These are phyloP conservation scores for Mythimna ferrago DNA, from an alignment of 2,888 invertebrate species.

Conservation along the genomic window DNA sequence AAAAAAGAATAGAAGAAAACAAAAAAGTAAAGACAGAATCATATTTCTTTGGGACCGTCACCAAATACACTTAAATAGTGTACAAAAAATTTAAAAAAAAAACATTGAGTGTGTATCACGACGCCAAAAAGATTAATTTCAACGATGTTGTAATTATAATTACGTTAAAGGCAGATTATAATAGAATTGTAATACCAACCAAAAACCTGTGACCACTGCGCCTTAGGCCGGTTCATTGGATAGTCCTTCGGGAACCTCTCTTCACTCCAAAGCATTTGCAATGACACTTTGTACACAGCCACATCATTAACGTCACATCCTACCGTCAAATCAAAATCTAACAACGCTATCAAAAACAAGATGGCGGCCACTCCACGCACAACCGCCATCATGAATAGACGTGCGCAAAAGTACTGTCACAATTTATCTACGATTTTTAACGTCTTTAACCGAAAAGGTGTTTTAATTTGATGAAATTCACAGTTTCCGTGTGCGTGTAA, in stretches of 20 bases:
- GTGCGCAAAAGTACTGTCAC: constrained; percentile 53
- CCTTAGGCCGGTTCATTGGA: constrained; percentile 96
- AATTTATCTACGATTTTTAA: constrained; percentile 36
- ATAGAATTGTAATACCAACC: constrained; percentile 92
- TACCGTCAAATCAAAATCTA: constrained; percentile 66
- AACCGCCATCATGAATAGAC: constrained; percentile 75
- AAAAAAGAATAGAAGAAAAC: not conserved
- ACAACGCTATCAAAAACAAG: constrained; percentile 76
- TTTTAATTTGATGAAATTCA: constrained; percentile 60
- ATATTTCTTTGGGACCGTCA: no score
- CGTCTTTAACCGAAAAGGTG: constrained; percentile 61
- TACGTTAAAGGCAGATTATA: no score
- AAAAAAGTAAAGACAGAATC: no score
- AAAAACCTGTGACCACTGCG: constrained; percentile 97
- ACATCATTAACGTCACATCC: constrained; percentile 94
- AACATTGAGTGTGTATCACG: no score
- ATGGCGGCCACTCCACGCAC: constrained; percentile 80
- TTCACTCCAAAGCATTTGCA: constrained; percentile 97
- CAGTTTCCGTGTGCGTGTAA: constrained; percentile 80
- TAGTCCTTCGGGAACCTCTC: constrained; percentile 97
- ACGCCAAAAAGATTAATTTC: no score
- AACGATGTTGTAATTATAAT: no score
- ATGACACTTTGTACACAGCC: constrained; percentile 96
- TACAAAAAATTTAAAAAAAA: no score
- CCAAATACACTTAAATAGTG: no score